A percentile compares a stretch with the other conserved stretches of the same genome.
Evolutionary conservation across 2,113 vertebrate species (phyloP).

Genomic region (Elachura formosa): DNA sequence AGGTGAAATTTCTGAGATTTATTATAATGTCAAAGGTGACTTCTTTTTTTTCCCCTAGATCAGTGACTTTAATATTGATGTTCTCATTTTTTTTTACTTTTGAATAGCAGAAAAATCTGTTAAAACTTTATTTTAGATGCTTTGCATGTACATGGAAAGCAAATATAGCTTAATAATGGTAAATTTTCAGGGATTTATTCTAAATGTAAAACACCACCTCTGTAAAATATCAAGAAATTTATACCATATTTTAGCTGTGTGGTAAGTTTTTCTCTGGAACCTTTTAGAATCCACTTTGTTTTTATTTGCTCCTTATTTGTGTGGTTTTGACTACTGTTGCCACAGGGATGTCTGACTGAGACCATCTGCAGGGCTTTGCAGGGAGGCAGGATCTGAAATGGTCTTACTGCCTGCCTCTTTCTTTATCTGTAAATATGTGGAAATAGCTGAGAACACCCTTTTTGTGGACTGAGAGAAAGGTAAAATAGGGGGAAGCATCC

Average conservation of each 20-base stretch:
- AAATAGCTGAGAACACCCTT: not conserved
- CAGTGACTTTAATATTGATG: not conserved
- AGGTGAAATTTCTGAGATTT: constrained; percentile 1
- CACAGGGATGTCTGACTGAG: not conserved
- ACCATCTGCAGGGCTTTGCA: not conserved
- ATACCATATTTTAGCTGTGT: not conserved
- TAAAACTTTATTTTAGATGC: not conserved
- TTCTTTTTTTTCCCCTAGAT: not conserved
- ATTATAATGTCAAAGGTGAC: not conserved
- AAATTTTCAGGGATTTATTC: not conserved
- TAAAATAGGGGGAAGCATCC: not conserved
- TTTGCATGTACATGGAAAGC: not conserved
- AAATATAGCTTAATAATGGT: not conserved
- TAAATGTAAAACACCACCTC: not conserved
- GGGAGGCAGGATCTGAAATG: not conserved
- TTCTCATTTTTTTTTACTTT: not conserved
- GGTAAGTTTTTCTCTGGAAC: not conserved
- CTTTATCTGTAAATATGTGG: not conserved
- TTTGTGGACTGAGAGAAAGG: not conserved
- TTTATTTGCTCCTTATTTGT: not conserved
- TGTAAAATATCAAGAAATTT: not conserved
- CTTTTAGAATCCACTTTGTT: not conserved
- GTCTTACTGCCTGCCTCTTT: not conserved
- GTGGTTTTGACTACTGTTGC: not conserved
- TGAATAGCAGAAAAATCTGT: not conserved